These are phyloP conservation scores for Hypocryptadius cinnamomeus DNA, from an alignment of 2,113 vertebrate genomes.

Conservation along the genomic window DNA sequence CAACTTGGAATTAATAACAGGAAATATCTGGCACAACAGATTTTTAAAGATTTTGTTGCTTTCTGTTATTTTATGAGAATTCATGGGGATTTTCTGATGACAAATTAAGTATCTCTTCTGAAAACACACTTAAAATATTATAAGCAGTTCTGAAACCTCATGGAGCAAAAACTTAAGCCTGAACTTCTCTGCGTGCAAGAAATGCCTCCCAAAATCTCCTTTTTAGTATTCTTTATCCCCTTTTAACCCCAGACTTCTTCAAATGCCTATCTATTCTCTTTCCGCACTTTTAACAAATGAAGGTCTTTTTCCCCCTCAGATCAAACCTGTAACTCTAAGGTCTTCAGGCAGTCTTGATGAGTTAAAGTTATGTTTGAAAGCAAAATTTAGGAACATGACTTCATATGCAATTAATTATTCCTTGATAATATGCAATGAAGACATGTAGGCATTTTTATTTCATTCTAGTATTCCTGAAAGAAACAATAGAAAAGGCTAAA, in stretches of 20 bases:
- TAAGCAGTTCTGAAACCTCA: background rate
- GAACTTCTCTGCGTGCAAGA: background rate
- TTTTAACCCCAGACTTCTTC: background rate
- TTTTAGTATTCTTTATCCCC: background rate
- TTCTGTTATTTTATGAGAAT: background rate
- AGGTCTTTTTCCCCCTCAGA: background rate
- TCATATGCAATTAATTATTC: background rate
- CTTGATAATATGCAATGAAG: background rate
- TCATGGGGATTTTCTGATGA: background rate
- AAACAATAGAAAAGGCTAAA: background rate
- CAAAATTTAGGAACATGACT: background rate
- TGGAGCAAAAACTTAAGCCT: background rate
- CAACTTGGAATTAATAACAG: background rate
- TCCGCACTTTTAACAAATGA: background rate
- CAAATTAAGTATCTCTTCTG: background rate
- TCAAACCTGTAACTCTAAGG: background rate
- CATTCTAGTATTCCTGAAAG: background rate
- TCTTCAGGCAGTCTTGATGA: background rate
- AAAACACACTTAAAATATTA: background rate
- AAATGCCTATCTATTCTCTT: background rate
- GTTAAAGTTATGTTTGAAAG: background rate
- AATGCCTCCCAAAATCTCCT: background rate
- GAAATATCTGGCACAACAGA: background rate
- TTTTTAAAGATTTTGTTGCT: background rate
- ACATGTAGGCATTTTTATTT: background rate